Percentiles rank a stretch among this genome's conserved stretches.
Evolutionary conservation across 35 echinoderm and acorn worm genomes (phyloP).

Genomic region (Ophiothrix spiculata): DNA sequence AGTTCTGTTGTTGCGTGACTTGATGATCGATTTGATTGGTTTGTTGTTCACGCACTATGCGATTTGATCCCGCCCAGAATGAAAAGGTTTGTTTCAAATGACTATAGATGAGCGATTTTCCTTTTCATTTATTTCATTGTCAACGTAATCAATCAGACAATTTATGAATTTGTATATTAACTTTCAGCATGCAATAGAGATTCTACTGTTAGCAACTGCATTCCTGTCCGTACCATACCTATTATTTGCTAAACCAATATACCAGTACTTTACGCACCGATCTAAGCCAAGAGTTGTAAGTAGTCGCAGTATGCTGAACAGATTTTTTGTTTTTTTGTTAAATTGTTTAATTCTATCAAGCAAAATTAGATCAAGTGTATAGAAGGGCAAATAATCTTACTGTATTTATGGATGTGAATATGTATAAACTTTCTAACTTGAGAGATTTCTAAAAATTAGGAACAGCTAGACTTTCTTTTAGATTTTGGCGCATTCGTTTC

Average conservation of each 20-base stretch:
- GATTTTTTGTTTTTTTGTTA: too few relatives aligned
- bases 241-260: conserved; percentile 71
- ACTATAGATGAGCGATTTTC: too few relatives aligned
- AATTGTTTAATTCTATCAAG: too few relatives aligned
- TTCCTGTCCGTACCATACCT: conserved; percentile 68
- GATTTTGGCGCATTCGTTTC: too few relatives aligned
- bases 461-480: too few relatives aligned
- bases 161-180: neutral
- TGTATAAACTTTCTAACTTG: too few relatives aligned
- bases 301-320: too few relatives aligned
- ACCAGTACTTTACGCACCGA: conserved; percentile 16
- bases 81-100: neutral
- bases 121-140: neutral
- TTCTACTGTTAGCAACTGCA: conserved; percentile 34
- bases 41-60: neutral
- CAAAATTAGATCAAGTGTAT: too few relatives aligned
- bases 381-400: too few relatives aligned
- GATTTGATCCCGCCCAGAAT: neutral
- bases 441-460: too few relatives aligned
- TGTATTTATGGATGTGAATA: too few relatives aligned
- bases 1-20: neutral
- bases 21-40: neutral
- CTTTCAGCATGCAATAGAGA: conserved; percentile 58
- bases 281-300: neutral
- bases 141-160: neutral